A percentile compares a stretch with the other conserved stretches of the same genome.
Evolutionary conservation across 2,797 vertebrate genomes (phyloP).

Genomic region (Leuciscus waleckii): DNA sequence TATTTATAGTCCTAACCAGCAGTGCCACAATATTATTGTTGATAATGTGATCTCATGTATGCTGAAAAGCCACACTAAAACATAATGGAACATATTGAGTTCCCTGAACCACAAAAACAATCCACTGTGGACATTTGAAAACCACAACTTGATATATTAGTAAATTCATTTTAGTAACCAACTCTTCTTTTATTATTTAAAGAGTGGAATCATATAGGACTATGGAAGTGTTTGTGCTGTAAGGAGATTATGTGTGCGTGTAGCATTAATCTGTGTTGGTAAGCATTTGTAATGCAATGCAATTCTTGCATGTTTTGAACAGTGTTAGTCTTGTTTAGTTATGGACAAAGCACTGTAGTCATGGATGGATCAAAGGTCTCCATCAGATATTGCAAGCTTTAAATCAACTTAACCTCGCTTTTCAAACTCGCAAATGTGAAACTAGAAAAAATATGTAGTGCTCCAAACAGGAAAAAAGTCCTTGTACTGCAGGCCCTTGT

Average conservation of each 20-base stretch:
- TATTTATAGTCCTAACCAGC: background rate
- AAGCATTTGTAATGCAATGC: background rate
- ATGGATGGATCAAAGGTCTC: background rate
- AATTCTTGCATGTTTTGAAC: background rate
- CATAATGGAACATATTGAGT: background rate
- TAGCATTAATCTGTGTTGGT: conserved; percentile 8
- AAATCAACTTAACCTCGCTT: background rate
- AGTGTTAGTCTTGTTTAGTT: conserved; percentile 3
- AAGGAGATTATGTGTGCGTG: background rate
- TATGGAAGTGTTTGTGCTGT: background rate
- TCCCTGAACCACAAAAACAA: background rate
- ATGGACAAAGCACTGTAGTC: background rate
- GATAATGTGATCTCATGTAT: background rate
- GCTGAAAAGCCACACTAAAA: background rate
- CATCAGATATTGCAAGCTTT: background rate
- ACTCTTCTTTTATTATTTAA: background rate
- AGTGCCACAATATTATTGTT: background rate
- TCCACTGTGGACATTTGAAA: background rate
- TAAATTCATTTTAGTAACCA: background rate
- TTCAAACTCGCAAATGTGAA: background rate
- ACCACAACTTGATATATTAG: background rate
- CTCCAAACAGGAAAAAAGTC: too few species aligned
- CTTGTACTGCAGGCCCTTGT: too few species aligned
- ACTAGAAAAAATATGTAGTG: too few species aligned
- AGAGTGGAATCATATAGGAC: background rate